phyloP scores from a whole-genome alignment of 2,113 vertebrate species.

The Platichthys stellatus region DNA sequence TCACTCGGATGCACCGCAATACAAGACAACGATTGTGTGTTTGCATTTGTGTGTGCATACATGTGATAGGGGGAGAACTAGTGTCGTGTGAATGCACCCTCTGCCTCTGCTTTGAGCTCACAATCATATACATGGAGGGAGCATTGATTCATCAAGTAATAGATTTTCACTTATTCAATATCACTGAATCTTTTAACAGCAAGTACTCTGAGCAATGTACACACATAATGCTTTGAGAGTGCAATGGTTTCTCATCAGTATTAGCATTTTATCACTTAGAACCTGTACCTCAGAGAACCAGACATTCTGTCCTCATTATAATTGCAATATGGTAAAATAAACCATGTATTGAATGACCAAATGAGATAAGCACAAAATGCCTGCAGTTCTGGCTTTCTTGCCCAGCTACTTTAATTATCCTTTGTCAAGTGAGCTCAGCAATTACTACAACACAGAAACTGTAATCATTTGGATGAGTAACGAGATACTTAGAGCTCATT shows the following conservation, averaged over 20 bases:
- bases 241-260: conserved; percentile 3
- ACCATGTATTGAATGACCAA: not conserved
- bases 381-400: not conserved
- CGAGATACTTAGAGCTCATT: too few species aligned
- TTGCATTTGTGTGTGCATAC: conserved; percentile 35
- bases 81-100: conserved; percentile 10
- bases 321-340: not conserved
- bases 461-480: not conserved
- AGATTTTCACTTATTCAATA: not conserved
- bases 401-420: not conserved
- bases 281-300: conserved; percentile 5
- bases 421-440: not conserved
- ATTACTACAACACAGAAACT: not conserved
- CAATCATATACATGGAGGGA: not conserved
- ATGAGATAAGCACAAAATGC: not conserved
- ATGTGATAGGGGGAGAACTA: conserved; percentile 31
- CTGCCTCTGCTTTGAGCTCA: conserved; percentile 10
- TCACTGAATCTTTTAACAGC: conserved; percentile 2
- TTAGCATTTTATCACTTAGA: conserved; percentile 14
- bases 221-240: conserved; percentile 7
- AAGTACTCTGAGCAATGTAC: not conserved
- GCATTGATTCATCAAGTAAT: conserved; percentile 7
- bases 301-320: too few species aligned
- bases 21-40: conserved; percentile 16
- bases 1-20: conserved; percentile 58